Percentiles rank a stretch among this genome's conserved stretches.
Evolutionary conservation across 2,888 invertebrate genomes (phyloP).

Genomic region (Synergus laeviventris): DNA sequence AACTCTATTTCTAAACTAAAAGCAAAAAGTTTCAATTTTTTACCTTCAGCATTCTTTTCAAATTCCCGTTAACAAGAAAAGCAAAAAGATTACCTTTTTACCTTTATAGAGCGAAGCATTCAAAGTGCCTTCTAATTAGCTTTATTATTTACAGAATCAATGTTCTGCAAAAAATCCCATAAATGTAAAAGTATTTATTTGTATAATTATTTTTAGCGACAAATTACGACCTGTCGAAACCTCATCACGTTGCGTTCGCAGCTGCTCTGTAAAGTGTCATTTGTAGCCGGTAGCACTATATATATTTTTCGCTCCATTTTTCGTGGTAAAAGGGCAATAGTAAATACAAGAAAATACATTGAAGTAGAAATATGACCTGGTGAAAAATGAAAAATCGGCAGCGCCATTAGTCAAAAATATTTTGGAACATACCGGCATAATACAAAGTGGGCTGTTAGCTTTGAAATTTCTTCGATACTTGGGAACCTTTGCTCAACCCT

Average conservation of each 20-base stretch:
- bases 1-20: not conserved
- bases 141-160: constrained; percentile 6
- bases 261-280: constrained; percentile 15
- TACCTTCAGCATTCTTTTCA: not conserved
- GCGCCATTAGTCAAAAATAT: not conserved
- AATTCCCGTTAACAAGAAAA: not conserved
- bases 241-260: not conserved
- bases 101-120: not conserved
- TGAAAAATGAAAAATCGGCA: not conserved
- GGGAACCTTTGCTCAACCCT: constrained; percentile 1
- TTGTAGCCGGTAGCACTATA: not conserved
- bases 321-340: not conserved
- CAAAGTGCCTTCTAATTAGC: constrained; percentile 8
- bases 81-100: too few species aligned
- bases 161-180: not conserved
- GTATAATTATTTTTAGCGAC: not conserved
- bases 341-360: not conserved
- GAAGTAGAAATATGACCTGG: not conserved
- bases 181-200: not conserved
- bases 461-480: not conserved
- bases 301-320: not conserved
- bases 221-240: not conserved
- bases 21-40: not conserved
- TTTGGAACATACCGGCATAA: constrained; percentile 31
- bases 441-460: constrained; percentile 2